Base-by-base conservation (phyloP, 2,888 invertebrate genomes). In the Hololepta plana region DNA sequence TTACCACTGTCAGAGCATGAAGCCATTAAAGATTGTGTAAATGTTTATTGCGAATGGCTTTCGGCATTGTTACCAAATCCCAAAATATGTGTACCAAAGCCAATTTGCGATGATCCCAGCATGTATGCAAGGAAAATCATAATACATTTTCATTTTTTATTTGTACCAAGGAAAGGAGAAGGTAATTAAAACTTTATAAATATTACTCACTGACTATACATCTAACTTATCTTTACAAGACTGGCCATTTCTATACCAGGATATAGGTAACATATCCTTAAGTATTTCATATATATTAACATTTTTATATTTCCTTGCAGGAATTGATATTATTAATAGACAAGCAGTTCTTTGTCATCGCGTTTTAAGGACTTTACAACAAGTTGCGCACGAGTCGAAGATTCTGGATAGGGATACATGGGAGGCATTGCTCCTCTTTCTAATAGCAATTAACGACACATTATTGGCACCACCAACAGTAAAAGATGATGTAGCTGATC, bases 11-110 rank as follows among this genome's bases (percentile, higher is more conserved):
- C 72, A 16, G 93, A 95, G 54, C 88, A 91, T 50, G 91, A 91
- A 42, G 85, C 90, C 0, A 77, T 95, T 26, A 76, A 90, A 36
- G 91, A 93, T 53, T 95, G 93, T 51, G 93, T 93, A 20, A 85
- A 85, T 49, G 80, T 95, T 16, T 95, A 95, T 49, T 93, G 91
- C 52, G 90, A 95, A 46, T 96, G 95, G 95, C 59, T 96, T 36
- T 77, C 84, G 0, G 82, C 91, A 3, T 59, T 95, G 34, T 70
- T 82, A 37, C 74, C 79, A 12, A 68, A 69, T 13, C 82, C 87
- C 2, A 81, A 85, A 44, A 69, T 84, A 27, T 80, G 85, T 39
- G 80, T 93, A 10, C 95, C 95, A 1, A 68, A 71, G 38, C 90
- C 93, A 1, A 74, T 95, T 7, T 64, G 73, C 22, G 82, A 85